Evolutionary conservation across 2,888 invertebrate genomes (phyloP).

Genomic region (Syrphus vitripennis): DNA sequence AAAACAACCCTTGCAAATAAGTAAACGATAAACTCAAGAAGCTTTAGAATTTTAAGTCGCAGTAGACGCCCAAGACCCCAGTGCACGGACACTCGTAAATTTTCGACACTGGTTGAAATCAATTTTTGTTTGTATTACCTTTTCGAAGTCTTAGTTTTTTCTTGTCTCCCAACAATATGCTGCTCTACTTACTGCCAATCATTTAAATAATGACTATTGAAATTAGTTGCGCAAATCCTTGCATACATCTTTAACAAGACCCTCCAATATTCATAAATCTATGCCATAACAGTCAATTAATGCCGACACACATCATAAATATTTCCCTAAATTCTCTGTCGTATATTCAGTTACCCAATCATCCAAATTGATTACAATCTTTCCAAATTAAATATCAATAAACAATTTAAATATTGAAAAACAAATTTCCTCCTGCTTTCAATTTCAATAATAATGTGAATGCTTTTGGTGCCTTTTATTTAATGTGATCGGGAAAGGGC

Average conservation of each 20-base stretch:
- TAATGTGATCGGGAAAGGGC: conserved; percentile 25
- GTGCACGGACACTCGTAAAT: no score
- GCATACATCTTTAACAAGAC: not conserved
- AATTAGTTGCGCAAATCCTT: conserved; percentile 43
- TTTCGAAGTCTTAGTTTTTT: not conserved
- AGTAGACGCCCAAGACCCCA: no score
- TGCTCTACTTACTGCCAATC: not conserved
- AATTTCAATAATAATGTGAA: not conserved
- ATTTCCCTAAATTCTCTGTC: conserved; percentile 5
- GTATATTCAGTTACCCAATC: conserved; percentile 3
- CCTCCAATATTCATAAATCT: conserved; percentile 39
- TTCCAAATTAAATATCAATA: conserved; percentile 67
- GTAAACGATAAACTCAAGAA: no score
- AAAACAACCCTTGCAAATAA: no score
- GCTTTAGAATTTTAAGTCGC: no score
- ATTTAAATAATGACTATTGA: conserved; percentile 5
- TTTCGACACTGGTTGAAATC: no score
- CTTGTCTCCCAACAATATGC: not conserved
- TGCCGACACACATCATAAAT: conserved; percentile 41
- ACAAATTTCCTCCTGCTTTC: conserved; percentile 22
- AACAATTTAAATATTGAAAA: conserved; percentile 61
- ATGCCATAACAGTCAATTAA: conserved; percentile 42
- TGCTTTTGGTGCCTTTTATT: not conserved
- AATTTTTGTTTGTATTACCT: no score
- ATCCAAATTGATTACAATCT: conserved; percentile 61